Conservation (phyloP, 2,888 invertebrate species). For the Hypercompe scribonia region DNA sequence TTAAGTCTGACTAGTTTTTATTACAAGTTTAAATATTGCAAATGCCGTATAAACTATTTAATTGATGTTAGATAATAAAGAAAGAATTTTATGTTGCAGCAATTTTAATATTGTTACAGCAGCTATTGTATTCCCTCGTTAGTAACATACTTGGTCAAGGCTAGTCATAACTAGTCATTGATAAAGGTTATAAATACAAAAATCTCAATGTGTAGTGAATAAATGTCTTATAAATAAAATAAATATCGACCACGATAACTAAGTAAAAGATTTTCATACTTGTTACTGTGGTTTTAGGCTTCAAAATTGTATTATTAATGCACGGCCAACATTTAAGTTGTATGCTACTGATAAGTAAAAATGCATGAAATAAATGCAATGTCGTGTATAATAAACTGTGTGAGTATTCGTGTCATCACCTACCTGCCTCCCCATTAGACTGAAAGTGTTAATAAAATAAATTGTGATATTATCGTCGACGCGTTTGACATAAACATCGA, state of each 20-base stretch:
- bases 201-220: neutral
- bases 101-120: neutral
- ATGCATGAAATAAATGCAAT: slow-evolving; percentile 15
- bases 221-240: neutral
- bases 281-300: neutral
- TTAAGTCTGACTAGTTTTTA: neutral
- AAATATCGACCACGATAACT: neutral
- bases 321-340: neutral
- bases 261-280: neutral
- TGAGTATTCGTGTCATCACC: slow-evolving; percentile 41
- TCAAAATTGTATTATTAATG: neutral
- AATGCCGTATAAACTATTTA: neutral
- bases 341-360: slow-evolving; percentile 17
- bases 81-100: neutral
- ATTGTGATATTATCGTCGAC: slow-evolving; percentile 81
- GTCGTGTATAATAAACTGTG: slow-evolving; percentile 31
- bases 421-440: slow-evolving; percentile 72
- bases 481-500: slow-evolving; percentile 84
- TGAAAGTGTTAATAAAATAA: slow-evolving; percentile 81
- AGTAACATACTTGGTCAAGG: neutral
- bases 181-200: neutral
- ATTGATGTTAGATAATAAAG: neutral
- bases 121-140: neutral
- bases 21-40: neutral
- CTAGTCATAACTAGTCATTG: neutral